A percentile compares a stretch with the other conserved stretches of the same genome.
These are phyloP conservation scores for Zophobas atratus DNA, from an alignment of 1,140 invertebrate genomes.

Conservation along the genomic window DNA sequence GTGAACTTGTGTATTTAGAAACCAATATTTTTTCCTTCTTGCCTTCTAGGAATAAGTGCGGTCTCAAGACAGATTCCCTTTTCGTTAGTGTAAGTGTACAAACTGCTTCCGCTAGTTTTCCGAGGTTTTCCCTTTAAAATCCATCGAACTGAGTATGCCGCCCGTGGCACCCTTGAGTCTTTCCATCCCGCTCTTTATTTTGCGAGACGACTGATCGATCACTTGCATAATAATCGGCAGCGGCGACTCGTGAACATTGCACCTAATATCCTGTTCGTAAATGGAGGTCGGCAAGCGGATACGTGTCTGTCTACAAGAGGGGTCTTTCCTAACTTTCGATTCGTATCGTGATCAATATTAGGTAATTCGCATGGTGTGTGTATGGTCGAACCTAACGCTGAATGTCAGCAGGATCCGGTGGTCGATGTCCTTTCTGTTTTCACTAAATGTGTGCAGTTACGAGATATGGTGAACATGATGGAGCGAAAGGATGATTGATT, in stretches of 20 bases:
- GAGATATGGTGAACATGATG: slow-evolving; percentile 1
- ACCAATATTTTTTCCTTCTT: too few species aligned
- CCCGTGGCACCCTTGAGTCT: too few species aligned
- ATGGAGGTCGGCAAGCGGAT: slow-evolving; percentile 35
- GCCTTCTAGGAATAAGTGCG: too few species aligned
- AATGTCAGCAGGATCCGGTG: slow-evolving; percentile 28
- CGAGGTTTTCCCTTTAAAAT: too few species aligned
- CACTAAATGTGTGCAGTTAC: background rate
- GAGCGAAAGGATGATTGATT: slow-evolving; percentile 32
- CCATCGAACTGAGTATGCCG: too few species aligned
- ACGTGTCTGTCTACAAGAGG: slow-evolving; percentile 25
- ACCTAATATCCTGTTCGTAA: slow-evolving; percentile 34
- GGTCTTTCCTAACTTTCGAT: slow-evolving; percentile 38
- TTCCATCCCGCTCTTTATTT: background rate
- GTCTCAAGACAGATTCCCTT: too few species aligned
- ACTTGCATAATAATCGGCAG: slow-evolving; percentile 36
- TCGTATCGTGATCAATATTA: slow-evolving; percentile 24
- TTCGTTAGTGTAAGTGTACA: too few species aligned
- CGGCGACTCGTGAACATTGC: slow-evolving; percentile 27
- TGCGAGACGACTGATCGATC: slow-evolving; percentile 22
- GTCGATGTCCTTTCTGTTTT: slow-evolving; percentile 24
- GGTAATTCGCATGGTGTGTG: slow-evolving; percentile 21
- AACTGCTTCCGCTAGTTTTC: too few species aligned
- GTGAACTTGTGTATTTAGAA: too few species aligned
- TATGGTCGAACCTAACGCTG: slow-evolving; percentile 13